Evolutionary conservation across 1,140 invertebrate species (phyloP).

Genomic region (Zaprionus ghesquierei): DNA sequence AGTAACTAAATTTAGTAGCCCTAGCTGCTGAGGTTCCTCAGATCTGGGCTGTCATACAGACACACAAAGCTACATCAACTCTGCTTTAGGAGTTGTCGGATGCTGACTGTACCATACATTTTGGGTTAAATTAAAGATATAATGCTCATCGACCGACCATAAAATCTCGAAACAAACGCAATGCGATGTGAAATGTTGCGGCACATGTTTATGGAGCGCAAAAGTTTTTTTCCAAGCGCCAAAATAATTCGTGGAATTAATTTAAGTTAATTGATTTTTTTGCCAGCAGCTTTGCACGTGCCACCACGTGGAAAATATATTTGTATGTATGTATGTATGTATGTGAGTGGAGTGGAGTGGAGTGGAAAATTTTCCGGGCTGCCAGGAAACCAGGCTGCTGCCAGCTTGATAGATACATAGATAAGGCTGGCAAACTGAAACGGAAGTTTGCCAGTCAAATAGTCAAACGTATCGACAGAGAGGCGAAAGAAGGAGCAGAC

Average conservation of each 20-base stretch:
- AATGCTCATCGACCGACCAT: too few species aligned
- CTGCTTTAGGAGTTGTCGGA: too few species aligned
- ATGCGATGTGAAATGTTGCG: slow-evolving; percentile 31
- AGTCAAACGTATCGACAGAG: slow-evolving; percentile 59
- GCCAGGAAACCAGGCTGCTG: slow-evolving; percentile 8
- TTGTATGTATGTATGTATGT: too few species aligned
- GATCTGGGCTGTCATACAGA: too few species aligned
- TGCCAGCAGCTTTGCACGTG: slow-evolving; percentile 55
- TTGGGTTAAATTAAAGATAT: too few species aligned
- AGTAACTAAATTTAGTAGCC: too few species aligned
- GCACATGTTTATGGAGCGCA: slow-evolving; percentile 24
- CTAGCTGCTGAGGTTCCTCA: too few species aligned
- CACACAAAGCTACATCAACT: too few species aligned
- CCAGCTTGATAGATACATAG: slow-evolving; percentile 21
- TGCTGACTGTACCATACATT: too few species aligned
- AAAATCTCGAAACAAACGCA: neutral
- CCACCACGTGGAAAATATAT: slow-evolving; percentile 39
- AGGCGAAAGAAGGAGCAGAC: neutral
- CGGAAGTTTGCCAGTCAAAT: slow-evolving; percentile 39
- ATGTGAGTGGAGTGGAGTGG: slow-evolving; percentile 2
- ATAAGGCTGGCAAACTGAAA: slow-evolving; percentile 48
- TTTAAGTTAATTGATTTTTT: slow-evolving; percentile 77
- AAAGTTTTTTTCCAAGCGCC: slow-evolving; percentile 40
- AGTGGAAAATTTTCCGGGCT: slow-evolving; percentile 27
- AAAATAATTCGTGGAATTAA: slow-evolving; percentile 61